These are phyloP conservation scores for Heliconius eleuchia DNA, from an alignment of 1,140 invertebrate genomes.

Conservation along the genomic window DNA sequence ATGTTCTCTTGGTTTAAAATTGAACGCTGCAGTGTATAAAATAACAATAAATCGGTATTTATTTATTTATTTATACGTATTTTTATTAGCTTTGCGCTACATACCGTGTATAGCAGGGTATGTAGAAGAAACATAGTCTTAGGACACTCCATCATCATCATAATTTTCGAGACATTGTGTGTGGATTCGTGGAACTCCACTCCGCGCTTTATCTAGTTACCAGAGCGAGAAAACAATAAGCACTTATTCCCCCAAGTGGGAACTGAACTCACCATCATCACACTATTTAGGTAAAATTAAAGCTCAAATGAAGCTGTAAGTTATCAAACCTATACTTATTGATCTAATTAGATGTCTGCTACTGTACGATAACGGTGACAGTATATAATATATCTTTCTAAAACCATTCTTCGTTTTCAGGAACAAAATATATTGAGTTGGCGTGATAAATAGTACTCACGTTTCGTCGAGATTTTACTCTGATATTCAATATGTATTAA, in stretches of 20 bases:
- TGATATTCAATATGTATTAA: neutral
- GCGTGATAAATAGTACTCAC: conserved; percentile 7
- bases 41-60: neutral
- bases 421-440: conserved; percentile 8
- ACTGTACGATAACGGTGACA: neutral
- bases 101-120: no score
- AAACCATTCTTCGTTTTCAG: conserved; percentile 2
- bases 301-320: no score
- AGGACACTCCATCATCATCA: no score
- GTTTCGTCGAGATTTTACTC: neutral
- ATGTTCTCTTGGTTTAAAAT: conserved; percentile 8
- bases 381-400: conserved; percentile 3
- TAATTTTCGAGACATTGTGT: neutral
- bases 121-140: no score
- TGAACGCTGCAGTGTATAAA: neutral
- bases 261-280: no score
- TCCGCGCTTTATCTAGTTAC: neutral
- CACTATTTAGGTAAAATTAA: no score
- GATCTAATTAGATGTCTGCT: neutral
- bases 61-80: neutral
- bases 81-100: no score
- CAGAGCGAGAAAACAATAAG: neutral
- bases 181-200: neutral
- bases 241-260: neutral
- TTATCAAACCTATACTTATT: neutral